Conservation (phyloP, 2,888 invertebrate species). For the Hydriomena furcata region DNA sequence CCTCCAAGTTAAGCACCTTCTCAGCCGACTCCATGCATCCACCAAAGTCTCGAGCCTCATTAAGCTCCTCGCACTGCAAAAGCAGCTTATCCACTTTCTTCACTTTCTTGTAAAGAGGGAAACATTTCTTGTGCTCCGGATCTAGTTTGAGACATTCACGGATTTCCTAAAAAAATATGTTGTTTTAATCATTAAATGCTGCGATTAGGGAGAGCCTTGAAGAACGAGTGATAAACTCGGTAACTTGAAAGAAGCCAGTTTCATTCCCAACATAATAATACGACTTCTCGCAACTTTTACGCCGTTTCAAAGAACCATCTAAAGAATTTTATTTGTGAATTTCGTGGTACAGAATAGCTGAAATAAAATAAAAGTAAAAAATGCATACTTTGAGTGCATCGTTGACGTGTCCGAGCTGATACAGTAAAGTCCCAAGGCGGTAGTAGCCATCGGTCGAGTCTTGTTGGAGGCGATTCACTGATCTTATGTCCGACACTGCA, state of each 20-base stretch:
- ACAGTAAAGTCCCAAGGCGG: constrained; percentile 92
- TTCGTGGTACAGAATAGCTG: too few species aligned
- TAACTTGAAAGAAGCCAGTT: too few species aligned
- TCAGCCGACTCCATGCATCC: constrained; percentile 88
- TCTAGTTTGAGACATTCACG: constrained; percentile 98
- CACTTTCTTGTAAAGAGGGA: constrained; percentile 97
- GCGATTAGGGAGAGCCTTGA: too few species aligned
- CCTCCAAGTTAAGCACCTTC: constrained; percentile 87
- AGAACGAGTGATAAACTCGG: too few species aligned
- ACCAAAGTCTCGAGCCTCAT: constrained; percentile 85
- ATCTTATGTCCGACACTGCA: constrained; percentile 95
- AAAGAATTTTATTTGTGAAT: too few species aligned
- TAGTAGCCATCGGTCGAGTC: constrained; percentile 96
- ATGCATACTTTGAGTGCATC: constrained; percentile 90
- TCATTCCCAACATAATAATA: too few species aligned
- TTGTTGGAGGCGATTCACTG: constrained; percentile 94
- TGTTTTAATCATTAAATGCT: too few species aligned
- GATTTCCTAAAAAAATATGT: constrained; percentile 85
- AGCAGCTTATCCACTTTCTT: constrained; percentile 95
- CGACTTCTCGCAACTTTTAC: too few species aligned
- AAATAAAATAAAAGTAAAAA: too few species aligned
- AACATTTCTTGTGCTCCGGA: constrained; percentile 98
- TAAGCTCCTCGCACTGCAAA: constrained; percentile 84
- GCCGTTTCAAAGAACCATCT: too few species aligned
- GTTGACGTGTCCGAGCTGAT: constrained; percentile 95